Evolutionary conservation across 2,113 vertebrate genomes (phyloP).

Genomic region (Gymnogyps californianus): DNA sequence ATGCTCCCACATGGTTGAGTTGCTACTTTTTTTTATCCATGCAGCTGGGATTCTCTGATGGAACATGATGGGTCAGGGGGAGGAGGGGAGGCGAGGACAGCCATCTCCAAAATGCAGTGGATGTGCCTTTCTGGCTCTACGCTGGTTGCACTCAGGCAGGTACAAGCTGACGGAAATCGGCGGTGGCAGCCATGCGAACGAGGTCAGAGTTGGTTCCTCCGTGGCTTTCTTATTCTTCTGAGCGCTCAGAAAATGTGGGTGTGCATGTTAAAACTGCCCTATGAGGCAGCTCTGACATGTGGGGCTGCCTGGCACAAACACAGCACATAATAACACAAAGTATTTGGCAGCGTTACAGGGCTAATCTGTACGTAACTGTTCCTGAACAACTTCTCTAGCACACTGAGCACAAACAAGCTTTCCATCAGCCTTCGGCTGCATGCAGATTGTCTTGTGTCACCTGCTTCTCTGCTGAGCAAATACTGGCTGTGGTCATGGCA

Average conservation of each 20-base stretch:
- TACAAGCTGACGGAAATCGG: slow-evolving; percentile 5
- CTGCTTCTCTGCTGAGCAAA: slow-evolving; percentile 39
- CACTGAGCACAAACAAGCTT: slow-evolving; percentile 56
- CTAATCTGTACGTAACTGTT: slow-evolving; percentile 70
- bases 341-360: slow-evolving; percentile 63
- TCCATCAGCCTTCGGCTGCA: slow-evolving; percentile 43
- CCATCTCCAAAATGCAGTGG: not conserved
- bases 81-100: slow-evolving; percentile 30
- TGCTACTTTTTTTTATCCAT: slow-evolving; percentile 22
- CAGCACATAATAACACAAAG: slow-evolving; percentile 67
- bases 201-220: slow-evolving; percentile 42
- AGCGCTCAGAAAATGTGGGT: slow-evolving; percentile 46
- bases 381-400: slow-evolving; percentile 42
- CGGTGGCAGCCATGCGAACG: not conserved
- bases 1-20: slow-evolving; percentile 45
- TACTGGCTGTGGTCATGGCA: not conserved
- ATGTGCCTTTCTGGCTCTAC: not conserved
- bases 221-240: not conserved
- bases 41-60: slow-evolving; percentile 47
- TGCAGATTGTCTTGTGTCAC: slow-evolving; percentile 59
- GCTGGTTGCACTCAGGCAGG: not conserved
- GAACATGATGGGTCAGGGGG: slow-evolving; percentile 2
- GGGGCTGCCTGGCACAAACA: slow-evolving; percentile 69
- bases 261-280: slow-evolving; percentile 64
- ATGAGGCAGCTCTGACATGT: slow-evolving; percentile 61